A percentile compares a stretch with the other conserved stretches of the same genome.
Evolutionary conservation across 2,888 invertebrate genomes (phyloP).

Genomic region (Nowickia ferox): DNA sequence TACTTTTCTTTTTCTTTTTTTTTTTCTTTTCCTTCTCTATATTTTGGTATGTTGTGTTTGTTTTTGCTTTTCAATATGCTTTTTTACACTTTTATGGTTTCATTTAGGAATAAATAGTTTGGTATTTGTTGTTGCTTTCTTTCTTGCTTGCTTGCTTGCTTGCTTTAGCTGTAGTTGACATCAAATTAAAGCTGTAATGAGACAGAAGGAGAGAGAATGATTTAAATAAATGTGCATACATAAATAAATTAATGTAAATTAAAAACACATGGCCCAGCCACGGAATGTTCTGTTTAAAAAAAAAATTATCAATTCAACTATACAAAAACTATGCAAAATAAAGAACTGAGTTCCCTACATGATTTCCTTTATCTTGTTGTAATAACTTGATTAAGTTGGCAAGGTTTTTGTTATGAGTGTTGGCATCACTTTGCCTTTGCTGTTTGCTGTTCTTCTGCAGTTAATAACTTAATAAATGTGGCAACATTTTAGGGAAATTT

Average conservation of each 20-base stretch:
- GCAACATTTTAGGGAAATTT: conserved; percentile 12
- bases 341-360: conserved; percentile 15
- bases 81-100: conserved; percentile 71
- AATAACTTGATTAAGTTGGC: background rate
- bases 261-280: conserved; percentile 53
- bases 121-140: conserved; percentile 70
- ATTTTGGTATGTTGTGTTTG: conserved; percentile 66
- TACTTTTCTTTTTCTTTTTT: conserved; percentile 31
- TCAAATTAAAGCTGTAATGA: conserved; percentile 70
- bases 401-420: background rate
- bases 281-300: conserved; percentile 5
- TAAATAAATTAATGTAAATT: conserved; percentile 44
- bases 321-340: background rate
- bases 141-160: conserved; percentile 49
- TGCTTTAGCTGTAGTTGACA: conserved; percentile 55
- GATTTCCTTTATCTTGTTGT: background rate
- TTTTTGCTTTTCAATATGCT: conserved; percentile 65
- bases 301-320: background rate
- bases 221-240: conserved; percentile 30
- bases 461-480: conserved; percentile 35
- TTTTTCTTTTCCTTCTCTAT: conserved; percentile 38
- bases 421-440: background rate
- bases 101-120: conserved; percentile 72
- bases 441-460: background rate
- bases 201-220: conserved; percentile 39